Conservation (phyloP, 2,113 vertebrate genomes). For the Archocentrus centrarchus region DNA sequence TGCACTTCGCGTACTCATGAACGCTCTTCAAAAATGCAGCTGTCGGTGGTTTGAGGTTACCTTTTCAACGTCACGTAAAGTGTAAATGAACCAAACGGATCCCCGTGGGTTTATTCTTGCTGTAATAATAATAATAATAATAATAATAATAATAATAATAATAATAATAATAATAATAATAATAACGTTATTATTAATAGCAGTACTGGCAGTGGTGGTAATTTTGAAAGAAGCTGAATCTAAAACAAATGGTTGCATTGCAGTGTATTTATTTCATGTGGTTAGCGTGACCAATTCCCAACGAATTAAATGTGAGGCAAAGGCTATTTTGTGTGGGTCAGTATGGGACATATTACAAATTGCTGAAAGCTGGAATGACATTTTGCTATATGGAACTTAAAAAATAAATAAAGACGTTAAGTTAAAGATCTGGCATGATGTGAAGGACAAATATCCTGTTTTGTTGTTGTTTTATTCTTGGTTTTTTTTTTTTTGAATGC, state of each 20-base stretch:
- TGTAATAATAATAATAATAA: neutral
- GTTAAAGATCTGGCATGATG: neutral
- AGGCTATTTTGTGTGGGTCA: neutral
- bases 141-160: neutral
- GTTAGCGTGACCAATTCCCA: neutral
- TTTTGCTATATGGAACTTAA: neutral
- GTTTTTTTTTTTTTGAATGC: neutral
- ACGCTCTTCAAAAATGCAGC: slow-evolving; percentile 57
- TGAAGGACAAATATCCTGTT: neutral
- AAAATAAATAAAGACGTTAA: too few relatives aligned
- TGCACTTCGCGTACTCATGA: slow-evolving; percentile 62
- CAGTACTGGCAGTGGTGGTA: too few relatives aligned
- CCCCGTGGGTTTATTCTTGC: neutral
- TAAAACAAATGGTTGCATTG: neutral
- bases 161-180: neutral
- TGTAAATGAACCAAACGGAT: neutral
- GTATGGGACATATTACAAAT: neutral
- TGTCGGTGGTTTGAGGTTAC: slow-evolving; percentile 19
- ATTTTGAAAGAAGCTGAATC: neutral
- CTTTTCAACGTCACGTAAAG: neutral
- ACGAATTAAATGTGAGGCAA: neutral
- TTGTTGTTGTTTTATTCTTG: neutral
- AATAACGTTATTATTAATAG: too few relatives aligned
- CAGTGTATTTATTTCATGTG: neutral
- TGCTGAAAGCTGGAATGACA: neutral